Base-by-base conservation (phyloP, 2,888 invertebrate species). In the Margaritifera margaritifera region DNA sequence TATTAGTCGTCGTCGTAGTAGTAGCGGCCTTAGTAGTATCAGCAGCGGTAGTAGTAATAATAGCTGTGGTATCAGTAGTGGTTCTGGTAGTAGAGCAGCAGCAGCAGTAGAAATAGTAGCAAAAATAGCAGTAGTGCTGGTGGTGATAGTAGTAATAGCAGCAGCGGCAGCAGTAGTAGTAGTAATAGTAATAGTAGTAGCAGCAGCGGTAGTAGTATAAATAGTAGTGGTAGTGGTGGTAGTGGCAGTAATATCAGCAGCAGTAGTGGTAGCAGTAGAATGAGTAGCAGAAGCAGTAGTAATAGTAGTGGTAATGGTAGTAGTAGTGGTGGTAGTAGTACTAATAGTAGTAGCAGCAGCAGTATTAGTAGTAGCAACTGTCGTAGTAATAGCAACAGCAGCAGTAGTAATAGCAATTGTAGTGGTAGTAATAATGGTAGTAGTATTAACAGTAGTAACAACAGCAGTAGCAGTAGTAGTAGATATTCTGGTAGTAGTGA, bases 231-330 rank as follows among this genome's bases (percentile, higher is more conserved):
- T 27, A 27, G 3, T 27, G 3, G 27, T 27, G 27, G 27, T 27
- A 27, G 27, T 27, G 4, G 4, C 2, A 11, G 62, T 62, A 62
- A 11, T 42, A 62, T 5, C 42, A 27, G 27, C 27, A 27, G 4
- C 4, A 27, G 27, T 2, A 27, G 27, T 27, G 27, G 4, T 27
- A 4, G 27, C 2, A 4, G 27, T n/a, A n/a, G n/a, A n/a, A n/a
- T n/a, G 27, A 62, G 62, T 62, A 62, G 42, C 42, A 62, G 62
- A 6, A 62, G 42, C 6, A 11, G 62, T 62, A 62, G 62, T 62
- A 62, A 50, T 11, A 52, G 4, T 62, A 62, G 42, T 42, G 42
- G 62, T 51, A 62, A 11, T 6, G 42, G 4, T 24, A 50, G 42
- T 51, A 11, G 62, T 51, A 62, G 62, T 31, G 8, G 42, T 11